A percentile compares a stretch with the other conserved stretches of the same genome.
phyloP scores from a whole-genome alignment of 2,113 vertebrate genomes.

The Rhizomys pruinosus region DNA sequence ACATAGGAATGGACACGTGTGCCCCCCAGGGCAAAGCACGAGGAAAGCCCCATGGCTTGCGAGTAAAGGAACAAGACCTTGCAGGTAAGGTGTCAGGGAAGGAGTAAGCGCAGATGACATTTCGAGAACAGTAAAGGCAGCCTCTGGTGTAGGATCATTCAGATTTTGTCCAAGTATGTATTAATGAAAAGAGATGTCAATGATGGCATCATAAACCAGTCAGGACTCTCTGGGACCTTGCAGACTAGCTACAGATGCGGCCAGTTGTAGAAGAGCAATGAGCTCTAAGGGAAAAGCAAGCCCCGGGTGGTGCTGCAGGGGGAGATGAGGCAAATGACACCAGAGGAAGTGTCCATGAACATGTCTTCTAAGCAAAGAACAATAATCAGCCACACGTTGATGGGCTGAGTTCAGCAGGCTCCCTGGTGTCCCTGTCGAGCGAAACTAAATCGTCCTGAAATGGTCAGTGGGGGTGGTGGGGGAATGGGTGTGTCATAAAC shows the following conservation, averaged over 20 bases:
- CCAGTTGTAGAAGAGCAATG: neutral
- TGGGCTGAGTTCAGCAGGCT: neutral
- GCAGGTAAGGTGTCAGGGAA: neutral
- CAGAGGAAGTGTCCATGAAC: neutral
- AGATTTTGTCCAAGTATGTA: too few species aligned
- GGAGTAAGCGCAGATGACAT: neutral
- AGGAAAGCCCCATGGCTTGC: too few species aligned
- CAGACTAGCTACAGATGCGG: neutral
- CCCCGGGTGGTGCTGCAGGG: neutral
- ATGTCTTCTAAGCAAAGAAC: neutral
- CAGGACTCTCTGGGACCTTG: neutral
- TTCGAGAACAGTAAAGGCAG: too few species aligned
- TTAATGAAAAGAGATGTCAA: neutral
- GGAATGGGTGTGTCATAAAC: too few species aligned
- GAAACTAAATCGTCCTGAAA: too few species aligned
- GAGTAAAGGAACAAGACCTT: too few species aligned
- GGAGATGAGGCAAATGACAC: neutral
- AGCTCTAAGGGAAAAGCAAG: neutral
- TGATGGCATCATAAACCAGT: neutral
- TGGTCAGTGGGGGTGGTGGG: neutral
- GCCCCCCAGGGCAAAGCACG: too few species aligned
- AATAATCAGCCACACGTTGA: accelerated
- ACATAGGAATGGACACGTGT: too few species aligned
- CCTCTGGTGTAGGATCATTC: too few species aligned
- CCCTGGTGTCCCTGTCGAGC: neutral